Conservation (phyloP, 1,140 invertebrate genomes). For the Bombus picipes region DNA sequence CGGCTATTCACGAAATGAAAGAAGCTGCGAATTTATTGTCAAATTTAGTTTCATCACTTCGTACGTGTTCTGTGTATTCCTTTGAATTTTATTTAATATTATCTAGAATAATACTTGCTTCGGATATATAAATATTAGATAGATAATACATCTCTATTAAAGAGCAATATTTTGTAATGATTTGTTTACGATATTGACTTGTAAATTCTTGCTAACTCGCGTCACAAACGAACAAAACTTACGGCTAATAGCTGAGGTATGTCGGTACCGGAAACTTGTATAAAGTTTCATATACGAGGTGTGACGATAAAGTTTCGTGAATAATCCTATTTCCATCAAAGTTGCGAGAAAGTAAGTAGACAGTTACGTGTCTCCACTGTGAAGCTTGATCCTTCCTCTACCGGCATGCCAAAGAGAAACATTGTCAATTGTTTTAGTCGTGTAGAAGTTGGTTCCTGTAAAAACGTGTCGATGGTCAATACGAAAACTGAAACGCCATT, state of each 20-base stretch:
- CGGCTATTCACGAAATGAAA: background rate
- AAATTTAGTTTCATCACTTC: no score
- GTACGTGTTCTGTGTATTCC: accelerated
- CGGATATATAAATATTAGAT: no score
- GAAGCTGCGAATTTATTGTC: no score
- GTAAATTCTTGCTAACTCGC: background rate
- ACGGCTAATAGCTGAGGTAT: background rate
- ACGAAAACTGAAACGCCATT: no score
- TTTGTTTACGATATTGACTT: background rate
- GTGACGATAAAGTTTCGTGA: no score
- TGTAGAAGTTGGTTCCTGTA: background rate
- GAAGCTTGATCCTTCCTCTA: background rate
- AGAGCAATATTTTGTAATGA: background rate
- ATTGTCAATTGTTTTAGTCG: background rate
- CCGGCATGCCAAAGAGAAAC: background rate
- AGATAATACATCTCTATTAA: accelerated
- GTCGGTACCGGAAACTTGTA: no score
- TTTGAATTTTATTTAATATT: no score
- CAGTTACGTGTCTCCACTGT: background rate
- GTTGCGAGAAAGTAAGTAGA: background rate
- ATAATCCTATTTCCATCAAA: no score
- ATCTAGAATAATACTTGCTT: no score
- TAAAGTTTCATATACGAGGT: no score
- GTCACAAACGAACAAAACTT: background rate
- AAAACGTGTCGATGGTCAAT: background rate